Evolutionary conservation across 2,888 invertebrate genomes (phyloP), one percentile per base, ranked within the genome.

Genomic region (Eueremaeus valkanovi): DNA sequence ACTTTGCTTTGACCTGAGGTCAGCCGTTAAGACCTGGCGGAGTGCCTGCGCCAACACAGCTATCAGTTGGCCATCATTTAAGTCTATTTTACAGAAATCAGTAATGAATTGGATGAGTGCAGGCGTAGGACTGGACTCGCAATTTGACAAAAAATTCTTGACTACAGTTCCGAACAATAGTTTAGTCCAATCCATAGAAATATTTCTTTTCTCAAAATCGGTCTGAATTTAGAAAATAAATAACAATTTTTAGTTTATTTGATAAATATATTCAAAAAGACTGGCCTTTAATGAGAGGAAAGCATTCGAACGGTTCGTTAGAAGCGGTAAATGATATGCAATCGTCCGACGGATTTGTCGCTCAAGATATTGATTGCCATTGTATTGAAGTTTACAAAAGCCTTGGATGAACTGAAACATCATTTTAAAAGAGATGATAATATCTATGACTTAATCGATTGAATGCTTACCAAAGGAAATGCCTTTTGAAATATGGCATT

Each of bases 401-500:
- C 63, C 63, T 33, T 31, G 18, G 8, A 63, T 36, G n/a, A 63
- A 63, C 63, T 63, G 29, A 63, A 36, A 63, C 0, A 63, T 5
- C 6, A 33, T 5, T 63, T 31, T 33, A 51, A n/a, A 61, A 61
- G 27, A 5, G 9, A 58, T 31, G 3, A 24, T 33, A 8, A 63
- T 18, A 31, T 31, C 8, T 24, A 21, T 55, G 8, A 55, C 18
- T 55, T 55, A 18, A 36, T 31, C 16, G 3, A 31, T 61, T 31
- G 5, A 36, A 31, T 61, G 13, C 31, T 63, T n/a, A 63, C 63
- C 63, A 18, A 63, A n/a, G 63, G 13, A 63, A 63, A 63, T 8
- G 33, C 27, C 21, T 63, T 63, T 36, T 63, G 8, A 31, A 61
- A 61, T 29, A 61, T 16, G 1, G 63, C 16, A 31, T 31, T 31